Evolutionary conservation across 2,113 vertebrate genomes (phyloP).

Genomic region (Phodopus roborovskii): DNA sequence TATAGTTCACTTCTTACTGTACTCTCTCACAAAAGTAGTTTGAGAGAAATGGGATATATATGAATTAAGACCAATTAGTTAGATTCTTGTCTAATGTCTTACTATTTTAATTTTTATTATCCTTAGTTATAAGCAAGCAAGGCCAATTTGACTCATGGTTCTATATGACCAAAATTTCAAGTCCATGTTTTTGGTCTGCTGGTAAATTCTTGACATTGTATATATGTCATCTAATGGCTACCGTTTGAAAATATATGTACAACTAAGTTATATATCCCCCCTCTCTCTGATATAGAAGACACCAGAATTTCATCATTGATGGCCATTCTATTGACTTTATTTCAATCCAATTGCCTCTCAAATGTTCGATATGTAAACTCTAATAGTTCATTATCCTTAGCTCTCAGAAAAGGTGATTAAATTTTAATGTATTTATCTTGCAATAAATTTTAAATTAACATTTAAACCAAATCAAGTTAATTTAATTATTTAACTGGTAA

Average conservation of each 20-base stretch:
- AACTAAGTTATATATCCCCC: background rate
- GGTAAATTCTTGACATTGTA: background rate
- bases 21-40: background rate
- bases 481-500: background rate
- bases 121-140: too few relatives aligned
- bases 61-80: background rate
- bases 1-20: background rate
- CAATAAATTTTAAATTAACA: background rate
- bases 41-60: background rate
- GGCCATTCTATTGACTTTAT: background rate
- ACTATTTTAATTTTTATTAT: background rate
- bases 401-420: background rate
- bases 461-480: background rate
- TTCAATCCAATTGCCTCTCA: background rate
- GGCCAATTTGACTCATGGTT: background rate
- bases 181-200: fast-evolving
- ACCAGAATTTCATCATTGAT: background rate
- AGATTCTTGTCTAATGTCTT: background rate
- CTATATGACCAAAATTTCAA: background rate
- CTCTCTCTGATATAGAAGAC: background rate
- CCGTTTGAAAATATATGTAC: too few relatives aligned
- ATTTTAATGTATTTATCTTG: background rate
- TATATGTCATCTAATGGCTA: too few relatives aligned
- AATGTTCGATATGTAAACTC: fast-evolving
- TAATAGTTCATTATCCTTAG: too few relatives aligned